Evolutionary conservation across 2,797 vertebrate species (phyloP), one percentile per base, ranked within the genome.

Genomic region (Rousettus madagascariensis): DNA sequence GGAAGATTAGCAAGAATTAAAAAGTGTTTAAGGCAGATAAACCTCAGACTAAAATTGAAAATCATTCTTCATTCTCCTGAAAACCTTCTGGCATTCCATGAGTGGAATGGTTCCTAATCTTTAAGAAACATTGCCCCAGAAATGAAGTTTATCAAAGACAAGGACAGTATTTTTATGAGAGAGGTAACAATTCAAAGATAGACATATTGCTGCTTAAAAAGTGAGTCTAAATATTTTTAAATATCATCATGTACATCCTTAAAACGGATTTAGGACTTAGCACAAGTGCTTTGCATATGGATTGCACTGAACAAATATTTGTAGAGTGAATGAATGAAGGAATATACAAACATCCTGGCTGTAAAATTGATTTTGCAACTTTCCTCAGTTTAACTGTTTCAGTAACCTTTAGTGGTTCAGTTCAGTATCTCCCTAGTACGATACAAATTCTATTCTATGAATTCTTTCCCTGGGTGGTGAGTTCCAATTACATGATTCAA

Each of bases 341-440:
- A 69, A 85, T n/a, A 41, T 57, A 75, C 74, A 84, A 94, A 74
- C 83, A 95, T 79, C 77, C 69, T 30, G 33, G 33, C 53, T 78
- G 6, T 89, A 55, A 97, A 65, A 86, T 28, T 86, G 83, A 96
- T 89, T 95, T 84, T 89, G 83, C 65, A 61, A 46, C 74, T 43
- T 86, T 92, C 66, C 66, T 91, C 53, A 41, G 53, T 90, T 86
- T 95, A 88, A 78, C 77, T 38, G 88, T 85, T 82, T 75, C 78
- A 36, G 91, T 94, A 80, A 71, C 88, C 89, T 90, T 63, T 36
- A 20, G 30, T 19, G 15, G 55, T 51, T 79, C 88, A 1, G 30
- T 53, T 83, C 51, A 7, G 30, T 8, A 43, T 88, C 68, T 94
- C 53, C 69, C 55, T 55, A 26, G 22, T 16, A 66, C 10, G 71